Evolutionary conservation across 1,140 invertebrate genomes (phyloP), one percentile per base, ranked within the genome.

Genomic region (Aphidius gifuensis): DNA sequence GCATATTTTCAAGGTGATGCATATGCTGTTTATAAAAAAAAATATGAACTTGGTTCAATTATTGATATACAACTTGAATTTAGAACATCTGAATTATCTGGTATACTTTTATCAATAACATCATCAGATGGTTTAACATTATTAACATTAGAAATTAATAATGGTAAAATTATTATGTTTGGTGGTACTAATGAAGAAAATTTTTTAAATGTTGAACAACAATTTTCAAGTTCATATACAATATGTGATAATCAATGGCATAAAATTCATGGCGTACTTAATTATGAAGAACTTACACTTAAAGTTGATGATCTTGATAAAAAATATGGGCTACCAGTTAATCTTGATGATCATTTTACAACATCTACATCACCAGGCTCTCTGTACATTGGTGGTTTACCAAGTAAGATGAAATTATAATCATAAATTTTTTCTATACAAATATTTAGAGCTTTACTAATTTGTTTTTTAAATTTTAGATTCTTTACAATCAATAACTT

Each of bases 161-260:
- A 90, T 75, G 92, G 92, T 66, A 88, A 87, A 76, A 87, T 93
- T 5, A 81, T 89, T 6, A 86, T 92, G 77, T 85, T 87, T 5
- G 87, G 87, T 5, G 84, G 91, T 67, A 82, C 90, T 59, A 85
- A 87, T 9, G 85, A 87, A 66, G 83, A 84, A 39, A 82, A 84
- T 65, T 83, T 81, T 5, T 75, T 84, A 70, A 69, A 83, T 73
- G 82, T 88, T 39, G 75, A 87, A 72, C 70, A 87, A 78, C 72
- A 75, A 39, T 84, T 91, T 44, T 74, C 84, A 11, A 86, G 83
- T 55, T 83, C 86, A 51, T 89, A 85, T 69, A 81, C 85, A 1
- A 78, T 92, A 4, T 96, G 93, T 78, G 91, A 96, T 78, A 92
- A 93, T 66, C 84, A 86, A 68, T 96, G 94, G 94, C 94, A 96